Conservation (phyloP, 2,113 vertebrate species). For the Pavo muticus region DNA sequence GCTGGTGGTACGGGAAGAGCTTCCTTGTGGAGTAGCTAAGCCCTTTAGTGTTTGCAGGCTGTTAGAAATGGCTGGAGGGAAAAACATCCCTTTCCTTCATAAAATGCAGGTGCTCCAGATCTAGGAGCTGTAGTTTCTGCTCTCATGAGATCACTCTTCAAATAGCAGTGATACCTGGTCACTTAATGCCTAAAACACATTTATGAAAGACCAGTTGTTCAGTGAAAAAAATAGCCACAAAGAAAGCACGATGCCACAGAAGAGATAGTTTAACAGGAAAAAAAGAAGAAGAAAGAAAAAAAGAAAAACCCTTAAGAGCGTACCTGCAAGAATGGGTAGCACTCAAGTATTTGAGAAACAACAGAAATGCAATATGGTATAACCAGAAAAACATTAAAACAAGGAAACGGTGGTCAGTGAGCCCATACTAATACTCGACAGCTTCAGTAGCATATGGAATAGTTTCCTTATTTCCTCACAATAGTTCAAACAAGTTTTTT, state of each 20-base stretch:
- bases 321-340: neutral
- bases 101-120: neutral
- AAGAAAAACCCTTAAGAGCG: neutral
- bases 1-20: rapidly evolving
- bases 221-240: neutral
- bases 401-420: neutral
- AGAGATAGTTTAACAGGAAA: neutral
- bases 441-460: neutral
- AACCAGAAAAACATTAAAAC: neutral
- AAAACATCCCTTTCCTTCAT: neutral
- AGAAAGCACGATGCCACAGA: neutral
- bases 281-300: neutral
- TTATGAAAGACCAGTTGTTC: neutral
- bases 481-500: neutral
- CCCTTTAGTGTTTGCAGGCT: neutral
- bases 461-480: neutral
- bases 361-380: neutral
- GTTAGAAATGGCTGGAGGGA: neutral
- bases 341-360: neutral
- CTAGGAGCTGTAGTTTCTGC: neutral
- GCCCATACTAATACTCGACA: neutral
- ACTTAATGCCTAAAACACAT: neutral
- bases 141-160: neutral
- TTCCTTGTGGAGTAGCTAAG: neutral
- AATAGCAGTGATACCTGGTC: neutral